Conservation (phyloP, 2,888 invertebrate genomes). For the Calliopum simillimum region DNA sequence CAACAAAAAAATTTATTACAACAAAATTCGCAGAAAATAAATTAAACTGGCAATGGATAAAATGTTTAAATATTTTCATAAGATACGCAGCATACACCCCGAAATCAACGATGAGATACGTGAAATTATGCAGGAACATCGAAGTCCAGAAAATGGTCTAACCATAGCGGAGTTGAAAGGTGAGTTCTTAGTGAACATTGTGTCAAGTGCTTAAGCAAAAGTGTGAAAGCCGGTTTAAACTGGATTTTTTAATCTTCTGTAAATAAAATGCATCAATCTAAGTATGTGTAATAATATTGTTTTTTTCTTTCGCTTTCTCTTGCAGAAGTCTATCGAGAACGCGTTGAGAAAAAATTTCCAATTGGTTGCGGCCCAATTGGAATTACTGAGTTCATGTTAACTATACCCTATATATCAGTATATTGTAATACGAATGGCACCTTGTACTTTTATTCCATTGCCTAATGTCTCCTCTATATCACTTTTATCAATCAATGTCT, state of each 20-base stretch:
- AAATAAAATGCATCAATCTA: no score
- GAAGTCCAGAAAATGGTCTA: conserved; percentile 13
- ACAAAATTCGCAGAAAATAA: neutral
- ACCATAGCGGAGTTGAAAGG: conserved; percentile 14
- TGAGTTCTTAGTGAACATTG: neutral
- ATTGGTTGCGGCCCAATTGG: conserved; percentile 18
- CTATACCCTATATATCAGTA: conserved; percentile 19
- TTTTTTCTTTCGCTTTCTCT: no score
- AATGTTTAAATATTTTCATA: conserved; percentile 24
- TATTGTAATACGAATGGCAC: conserved; percentile 20
- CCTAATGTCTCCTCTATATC: neutral
- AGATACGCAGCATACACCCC: neutral
- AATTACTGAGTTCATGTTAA: conserved; percentile 13
- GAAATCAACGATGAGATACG: conserved; percentile 7
- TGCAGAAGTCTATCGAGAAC: conserved; percentile 11
- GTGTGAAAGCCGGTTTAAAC: no score
- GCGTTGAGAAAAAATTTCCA: conserved; percentile 3
- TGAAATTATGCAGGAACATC: neutral
- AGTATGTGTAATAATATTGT: no score
- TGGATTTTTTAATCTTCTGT: no score
- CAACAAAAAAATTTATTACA: neutral
- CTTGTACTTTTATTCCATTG: conserved; percentile 15
- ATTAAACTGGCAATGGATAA: conserved; percentile 4
- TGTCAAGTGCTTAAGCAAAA: no score
- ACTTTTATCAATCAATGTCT: no score